These are phyloP conservation scores for zebrafish (Danio rerio) DNA, from an alignment of 2,113 vertebrate genomes.

Conservation along the genomic window DNA sequence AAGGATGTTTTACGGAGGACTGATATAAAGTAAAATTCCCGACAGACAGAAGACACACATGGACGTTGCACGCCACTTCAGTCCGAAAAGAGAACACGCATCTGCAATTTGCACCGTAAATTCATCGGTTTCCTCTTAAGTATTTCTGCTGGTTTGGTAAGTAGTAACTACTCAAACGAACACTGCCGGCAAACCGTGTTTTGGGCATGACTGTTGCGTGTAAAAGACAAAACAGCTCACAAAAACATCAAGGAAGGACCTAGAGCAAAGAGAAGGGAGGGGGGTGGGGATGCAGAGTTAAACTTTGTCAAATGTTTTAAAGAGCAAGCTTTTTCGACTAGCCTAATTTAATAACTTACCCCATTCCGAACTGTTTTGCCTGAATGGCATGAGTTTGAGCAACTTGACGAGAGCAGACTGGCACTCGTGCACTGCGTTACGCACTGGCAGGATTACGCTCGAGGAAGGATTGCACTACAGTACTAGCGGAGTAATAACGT, in stretches of 20 bases:
- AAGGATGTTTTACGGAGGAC: constrained; percentile 74
- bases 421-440: background rate
- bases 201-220: background rate
- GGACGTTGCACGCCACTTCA: constrained; percentile 65
- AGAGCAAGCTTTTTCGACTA: background rate
- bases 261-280: constrained; percentile 57
- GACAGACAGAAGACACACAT: constrained; percentile 61
- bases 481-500: background rate
- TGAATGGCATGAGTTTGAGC: constrained; percentile 8
- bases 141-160: constrained; percentile 71
- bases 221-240: background rate
- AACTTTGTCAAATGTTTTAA: constrained; percentile 79
- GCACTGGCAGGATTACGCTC: constrained; percentile 17
- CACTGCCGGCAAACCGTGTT: background rate
- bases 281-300: constrained; percentile 63
- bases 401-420: background rate
- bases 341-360: background rate
- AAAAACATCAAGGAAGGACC: constrained; percentile 53
- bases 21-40: constrained; percentile 66
- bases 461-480: constrained; percentile 29
- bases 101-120: constrained; percentile 68
- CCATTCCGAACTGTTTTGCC: background rate
- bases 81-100: constrained; percentile 54
- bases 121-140: constrained; percentile 60
- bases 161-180: constrained; percentile 65